Percentiles rank a stretch among this genome's conserved stretches.
Evolutionary conservation across 2,888 invertebrate species (phyloP).

Genomic region (Acholoe squamosa): DNA sequence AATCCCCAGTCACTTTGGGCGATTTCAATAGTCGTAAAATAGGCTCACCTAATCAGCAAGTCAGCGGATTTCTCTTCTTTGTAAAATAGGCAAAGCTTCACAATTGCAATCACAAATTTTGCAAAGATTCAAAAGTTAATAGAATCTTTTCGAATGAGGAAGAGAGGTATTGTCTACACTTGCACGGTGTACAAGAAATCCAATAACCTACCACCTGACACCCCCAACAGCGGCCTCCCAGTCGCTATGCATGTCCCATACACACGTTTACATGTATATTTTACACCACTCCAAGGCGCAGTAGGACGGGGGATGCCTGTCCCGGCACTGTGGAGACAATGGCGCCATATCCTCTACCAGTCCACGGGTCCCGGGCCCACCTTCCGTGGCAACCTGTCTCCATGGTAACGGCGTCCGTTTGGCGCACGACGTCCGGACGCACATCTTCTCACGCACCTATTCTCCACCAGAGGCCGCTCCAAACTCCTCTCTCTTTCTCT

Average conservation of each 20-base stretch:
- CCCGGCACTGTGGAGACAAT: not conserved
- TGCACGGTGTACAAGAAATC: no score
- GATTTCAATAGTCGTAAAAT: no score
- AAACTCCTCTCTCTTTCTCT: not conserved
- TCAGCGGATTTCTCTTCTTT: no score
- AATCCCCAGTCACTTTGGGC: no score
- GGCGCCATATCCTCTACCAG: not conserved
- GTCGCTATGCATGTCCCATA: not conserved
- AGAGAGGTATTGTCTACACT: no score
- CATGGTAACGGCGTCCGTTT: slow-evolving; percentile 40
- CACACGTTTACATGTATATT: not conserved
- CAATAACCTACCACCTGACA: not conserved
- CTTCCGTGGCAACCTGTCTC: slow-evolving; percentile 8
- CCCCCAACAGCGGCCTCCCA: not conserved
- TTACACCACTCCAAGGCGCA: no score
- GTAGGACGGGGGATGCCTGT: not conserved
- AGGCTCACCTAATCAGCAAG: no score
- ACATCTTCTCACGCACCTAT: not conserved
- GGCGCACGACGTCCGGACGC: slow-evolving; percentile 16
- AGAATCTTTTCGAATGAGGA: no score
- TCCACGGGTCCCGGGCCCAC: slow-evolving; percentile 10
- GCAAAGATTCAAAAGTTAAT: no score
- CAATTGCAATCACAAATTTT: no score
- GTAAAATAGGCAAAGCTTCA: no score
- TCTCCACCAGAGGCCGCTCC: not conserved